A percentile compares a stretch with the other conserved stretches of the same genome.
phyloP scores from a whole-genome alignment of 2,113 vertebrate species.

The Raja brachyura region DNA sequence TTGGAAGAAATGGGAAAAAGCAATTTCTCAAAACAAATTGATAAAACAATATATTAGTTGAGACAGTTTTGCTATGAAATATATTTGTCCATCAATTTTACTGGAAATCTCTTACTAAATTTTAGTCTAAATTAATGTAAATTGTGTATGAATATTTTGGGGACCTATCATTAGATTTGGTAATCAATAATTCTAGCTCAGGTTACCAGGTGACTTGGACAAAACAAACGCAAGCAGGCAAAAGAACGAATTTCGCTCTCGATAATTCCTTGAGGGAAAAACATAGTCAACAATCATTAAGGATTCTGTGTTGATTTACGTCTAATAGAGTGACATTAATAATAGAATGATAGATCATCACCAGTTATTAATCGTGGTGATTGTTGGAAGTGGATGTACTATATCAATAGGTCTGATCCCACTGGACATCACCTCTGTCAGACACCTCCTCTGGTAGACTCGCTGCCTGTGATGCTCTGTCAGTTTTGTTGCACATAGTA shows the following conservation, averaged over 20 bases:
- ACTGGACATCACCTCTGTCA: too few species aligned
- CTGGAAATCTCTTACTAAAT: not conserved
- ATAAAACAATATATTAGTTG: slow-evolving; percentile 23
- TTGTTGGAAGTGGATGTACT: not conserved
- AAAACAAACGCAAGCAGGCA: not conserved
- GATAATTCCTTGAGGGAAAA: not conserved
- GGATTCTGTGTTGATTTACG: not conserved
- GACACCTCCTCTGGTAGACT: too few species aligned
- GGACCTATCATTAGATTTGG: not conserved
- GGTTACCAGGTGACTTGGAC: not conserved
- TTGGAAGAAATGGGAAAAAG: not conserved
- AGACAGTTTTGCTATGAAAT: not conserved
- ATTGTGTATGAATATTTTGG: not conserved
- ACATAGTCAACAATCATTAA: not conserved
- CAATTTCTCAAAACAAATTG: slow-evolving; percentile 35
- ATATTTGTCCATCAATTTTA: slow-evolving; percentile 25
- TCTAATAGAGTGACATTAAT: not conserved
- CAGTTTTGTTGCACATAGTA: too few species aligned
- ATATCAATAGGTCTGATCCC: not conserved
- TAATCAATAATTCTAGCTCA: not conserved
- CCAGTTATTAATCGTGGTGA: not conserved
- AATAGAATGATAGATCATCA: not conserved
- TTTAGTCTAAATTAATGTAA: not conserved
- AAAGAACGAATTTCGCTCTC: not conserved
- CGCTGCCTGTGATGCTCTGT: too few species aligned